Conservation (phyloP, 2,113 vertebrate species). For the Sitta europaea region DNA sequence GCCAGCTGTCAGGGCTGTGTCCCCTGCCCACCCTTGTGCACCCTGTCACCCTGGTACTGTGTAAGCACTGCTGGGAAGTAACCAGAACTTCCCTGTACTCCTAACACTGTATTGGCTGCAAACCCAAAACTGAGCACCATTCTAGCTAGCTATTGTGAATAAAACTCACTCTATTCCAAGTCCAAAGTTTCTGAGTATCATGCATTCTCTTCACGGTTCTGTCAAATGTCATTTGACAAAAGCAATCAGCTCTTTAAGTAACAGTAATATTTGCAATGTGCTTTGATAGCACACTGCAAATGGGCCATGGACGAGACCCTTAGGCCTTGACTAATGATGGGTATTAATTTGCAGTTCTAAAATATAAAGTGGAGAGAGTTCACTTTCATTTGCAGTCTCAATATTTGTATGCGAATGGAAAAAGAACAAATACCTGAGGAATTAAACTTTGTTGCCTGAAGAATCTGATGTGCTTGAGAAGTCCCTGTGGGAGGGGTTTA, state of each 20-base stretch:
- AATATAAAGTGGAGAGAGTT: not conserved
- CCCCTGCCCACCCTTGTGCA: not conserved
- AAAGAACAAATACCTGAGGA: not conserved
- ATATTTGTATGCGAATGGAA: not conserved
- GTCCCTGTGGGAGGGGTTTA: not conserved
- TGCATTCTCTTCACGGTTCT: not conserved
- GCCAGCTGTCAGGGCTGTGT: not conserved
- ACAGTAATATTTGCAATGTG: not conserved
- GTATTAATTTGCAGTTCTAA: not conserved
- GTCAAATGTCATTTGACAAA: not conserved
- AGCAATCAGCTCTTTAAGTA: not conserved
- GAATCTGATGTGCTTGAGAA: not conserved
- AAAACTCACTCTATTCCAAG: not conserved
- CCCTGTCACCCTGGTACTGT: rapidly evolving
- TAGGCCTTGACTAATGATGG: not conserved
- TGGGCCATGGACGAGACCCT: not conserved
- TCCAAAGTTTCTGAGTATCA: not conserved
- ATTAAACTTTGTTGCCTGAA: not conserved
- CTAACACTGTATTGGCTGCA: not conserved
- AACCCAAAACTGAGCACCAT: not conserved
- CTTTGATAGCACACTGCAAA: not conserved
- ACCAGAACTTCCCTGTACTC: not conserved
- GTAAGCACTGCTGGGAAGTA: not conserved
- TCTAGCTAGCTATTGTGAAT: not conserved
- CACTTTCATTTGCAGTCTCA: not conserved